These are phyloP conservation scores for Listronotus bonariensis DNA, from an alignment of 1,140 invertebrate genomes.

Conservation along the genomic window DNA sequence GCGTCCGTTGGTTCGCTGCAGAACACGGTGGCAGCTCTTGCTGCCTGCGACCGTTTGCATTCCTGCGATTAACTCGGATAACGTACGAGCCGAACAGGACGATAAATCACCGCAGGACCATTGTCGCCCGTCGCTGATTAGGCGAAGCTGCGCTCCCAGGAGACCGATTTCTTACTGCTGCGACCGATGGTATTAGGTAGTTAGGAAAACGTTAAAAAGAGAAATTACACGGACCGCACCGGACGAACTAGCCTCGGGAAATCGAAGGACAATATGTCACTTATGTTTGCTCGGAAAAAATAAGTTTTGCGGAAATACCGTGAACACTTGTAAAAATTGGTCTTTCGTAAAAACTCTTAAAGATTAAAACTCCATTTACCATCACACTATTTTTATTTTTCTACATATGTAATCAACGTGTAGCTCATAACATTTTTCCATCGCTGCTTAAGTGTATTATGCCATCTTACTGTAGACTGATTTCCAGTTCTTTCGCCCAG, in stretches of 20 bases:
- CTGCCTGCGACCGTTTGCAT: constrained; percentile 18
- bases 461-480: too few relatives aligned
- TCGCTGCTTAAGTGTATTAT: too few relatives aligned
- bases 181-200: neutral
- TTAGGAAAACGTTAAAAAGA: constrained; percentile 15
- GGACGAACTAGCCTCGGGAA: neutral
- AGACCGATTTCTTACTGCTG: constrained; percentile 1
- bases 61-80: constrained; percentile 40
- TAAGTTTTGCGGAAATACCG: too few relatives aligned
- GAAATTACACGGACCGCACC: constrained; percentile 13
- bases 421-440: too few relatives aligned
- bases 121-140: constrained; percentile 31
- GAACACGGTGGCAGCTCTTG: too few relatives aligned
- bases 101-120: constrained; percentile 35
- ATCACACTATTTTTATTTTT: too few relatives aligned
- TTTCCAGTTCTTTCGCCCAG: too few relatives aligned
- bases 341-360: too few relatives aligned
- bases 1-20: neutral
- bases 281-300: too few relatives aligned
- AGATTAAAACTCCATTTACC: too few relatives aligned
- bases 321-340: too few relatives aligned
- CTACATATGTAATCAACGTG: too few relatives aligned
- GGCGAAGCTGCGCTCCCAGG: constrained; percentile 16
- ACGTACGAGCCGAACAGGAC: constrained; percentile 25
- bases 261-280: neutral